phyloP scores from a whole-genome alignment of 2,888 invertebrate species.

The Thyatira batis region DNA sequence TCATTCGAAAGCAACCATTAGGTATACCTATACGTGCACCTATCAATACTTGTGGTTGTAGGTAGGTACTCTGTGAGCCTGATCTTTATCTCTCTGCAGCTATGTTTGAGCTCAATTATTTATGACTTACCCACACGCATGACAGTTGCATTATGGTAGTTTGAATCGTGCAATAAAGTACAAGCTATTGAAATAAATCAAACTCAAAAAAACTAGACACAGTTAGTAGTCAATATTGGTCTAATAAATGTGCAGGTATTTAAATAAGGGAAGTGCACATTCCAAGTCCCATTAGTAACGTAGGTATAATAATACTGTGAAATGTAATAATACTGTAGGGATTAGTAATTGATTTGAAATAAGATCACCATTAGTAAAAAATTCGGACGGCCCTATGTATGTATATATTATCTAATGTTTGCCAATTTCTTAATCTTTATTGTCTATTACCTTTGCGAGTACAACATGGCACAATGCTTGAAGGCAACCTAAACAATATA shows the following conservation, averaged over 20 bases:
- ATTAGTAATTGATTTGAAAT: too few relatives aligned
- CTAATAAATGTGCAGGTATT: background rate
- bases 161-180: conserved; percentile 38
- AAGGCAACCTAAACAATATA: conserved; percentile 27
- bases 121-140: conserved; percentile 50
- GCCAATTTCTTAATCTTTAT: too few relatives aligned
- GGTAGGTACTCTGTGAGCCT: conserved; percentile 38
- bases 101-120: conserved; percentile 65
- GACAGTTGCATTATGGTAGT: conserved; percentile 52
- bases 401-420: too few relatives aligned
- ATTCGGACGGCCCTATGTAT: too few relatives aligned
- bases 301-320: too few relatives aligned
- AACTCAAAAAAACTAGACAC: conserved; percentile 13
- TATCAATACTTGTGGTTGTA: conserved; percentile 38
- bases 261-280: too few relatives aligned
- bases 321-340: too few relatives aligned
- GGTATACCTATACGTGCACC: conserved; percentile 25
- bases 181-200: conserved; percentile 37
- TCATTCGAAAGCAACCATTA: conserved; percentile 40
- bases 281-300: too few relatives aligned
- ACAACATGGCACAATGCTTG: conserved; percentile 9
- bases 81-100: conserved; percentile 53
- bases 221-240: background rate
- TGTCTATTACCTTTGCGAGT: too few relatives aligned
- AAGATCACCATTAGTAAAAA: too few relatives aligned